Conservation (phyloP, 2,888 invertebrate genomes). For the Tinea pellionella region DNA sequence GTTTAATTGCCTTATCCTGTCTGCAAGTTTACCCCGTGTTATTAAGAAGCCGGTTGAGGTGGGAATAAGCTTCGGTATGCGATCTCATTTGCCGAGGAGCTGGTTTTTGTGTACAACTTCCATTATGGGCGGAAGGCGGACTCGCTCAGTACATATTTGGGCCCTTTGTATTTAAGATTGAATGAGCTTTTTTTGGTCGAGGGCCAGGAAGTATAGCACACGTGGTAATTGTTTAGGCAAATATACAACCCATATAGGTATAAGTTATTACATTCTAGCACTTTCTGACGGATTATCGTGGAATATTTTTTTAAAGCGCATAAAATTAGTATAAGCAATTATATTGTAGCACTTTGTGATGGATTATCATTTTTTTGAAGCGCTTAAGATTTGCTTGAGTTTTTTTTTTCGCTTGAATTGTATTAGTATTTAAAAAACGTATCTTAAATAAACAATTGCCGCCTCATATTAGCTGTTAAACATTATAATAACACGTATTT, state of each 20-base stretch:
- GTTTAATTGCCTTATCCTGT: constrained; percentile 1
- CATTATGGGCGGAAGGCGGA: constrained; percentile 38
- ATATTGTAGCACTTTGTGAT: too few relatives aligned
- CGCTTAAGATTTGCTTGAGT: not conserved
- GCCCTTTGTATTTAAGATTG: constrained; percentile 17
- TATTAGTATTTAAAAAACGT: too few relatives aligned
- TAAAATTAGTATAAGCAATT: too few relatives aligned
- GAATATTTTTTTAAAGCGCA: not conserved
- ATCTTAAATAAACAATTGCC: not conserved
- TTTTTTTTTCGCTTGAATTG: too few relatives aligned
- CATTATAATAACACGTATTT: not conserved
- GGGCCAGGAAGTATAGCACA: constrained; percentile 37
- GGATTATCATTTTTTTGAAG: too few relatives aligned
- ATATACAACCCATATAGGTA: constrained; percentile 21
- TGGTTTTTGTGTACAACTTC: constrained; percentile 39
- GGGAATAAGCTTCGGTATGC: constrained; percentile 6
- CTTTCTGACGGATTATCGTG: not conserved
- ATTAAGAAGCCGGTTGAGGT: constrained; percentile 6
- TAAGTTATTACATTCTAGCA: not conserved
- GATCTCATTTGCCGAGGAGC: constrained; percentile 17
- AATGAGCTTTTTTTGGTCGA: constrained; percentile 33
- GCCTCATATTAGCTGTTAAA: not conserved
- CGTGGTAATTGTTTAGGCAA: constrained; percentile 41
- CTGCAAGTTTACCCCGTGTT: not conserved
- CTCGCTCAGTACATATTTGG: constrained; percentile 12